Conservation (phyloP, 2,888 invertebrate genomes). For the Ischnura elegans region DNA sequence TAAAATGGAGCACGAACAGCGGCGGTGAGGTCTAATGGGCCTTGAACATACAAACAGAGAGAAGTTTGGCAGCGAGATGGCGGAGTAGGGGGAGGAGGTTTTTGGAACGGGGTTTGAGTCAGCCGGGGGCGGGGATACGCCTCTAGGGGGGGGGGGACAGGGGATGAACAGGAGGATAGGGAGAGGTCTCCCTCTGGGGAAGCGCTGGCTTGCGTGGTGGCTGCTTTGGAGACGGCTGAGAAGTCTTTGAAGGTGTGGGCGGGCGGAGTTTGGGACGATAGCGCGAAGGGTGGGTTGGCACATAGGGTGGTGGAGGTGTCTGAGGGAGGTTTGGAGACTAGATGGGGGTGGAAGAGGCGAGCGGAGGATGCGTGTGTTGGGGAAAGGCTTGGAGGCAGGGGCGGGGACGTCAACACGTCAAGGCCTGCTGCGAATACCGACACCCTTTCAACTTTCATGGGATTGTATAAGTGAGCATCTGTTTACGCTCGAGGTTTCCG, state of each 20-base stretch:
- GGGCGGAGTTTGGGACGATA: not conserved
- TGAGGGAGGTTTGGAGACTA: no score
- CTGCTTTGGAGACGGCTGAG: conserved; percentile 8
- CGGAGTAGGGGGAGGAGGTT: not conserved
- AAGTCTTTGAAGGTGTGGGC: not conserved
- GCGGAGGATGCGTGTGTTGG: no score
- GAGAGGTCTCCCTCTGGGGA: not conserved
- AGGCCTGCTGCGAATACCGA: not conserved
- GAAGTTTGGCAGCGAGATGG: conserved; percentile 27
- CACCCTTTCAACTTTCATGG: conserved; percentile 35
- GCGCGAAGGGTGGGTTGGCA: not conserved
- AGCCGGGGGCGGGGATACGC: not conserved
- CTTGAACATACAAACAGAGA: conserved; percentile 35
- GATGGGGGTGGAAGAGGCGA: not conserved
- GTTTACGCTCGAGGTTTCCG: conserved; percentile 15
- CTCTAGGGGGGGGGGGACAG: not conserved
- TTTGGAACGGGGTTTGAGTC: not conserved
- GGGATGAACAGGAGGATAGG: not conserved
- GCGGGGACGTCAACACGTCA: not conserved
- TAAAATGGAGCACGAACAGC: conserved; percentile 31
- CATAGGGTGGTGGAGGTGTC: no score
- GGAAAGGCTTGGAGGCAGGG: not conserved
- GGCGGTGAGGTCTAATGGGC: conserved; percentile 28
- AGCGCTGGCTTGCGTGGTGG: not conserved
- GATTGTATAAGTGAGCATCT: conserved; percentile 22